phyloP scores from a whole-genome alignment of 2,888 invertebrate genomes.

The Seira sanloemensis region DNA sequence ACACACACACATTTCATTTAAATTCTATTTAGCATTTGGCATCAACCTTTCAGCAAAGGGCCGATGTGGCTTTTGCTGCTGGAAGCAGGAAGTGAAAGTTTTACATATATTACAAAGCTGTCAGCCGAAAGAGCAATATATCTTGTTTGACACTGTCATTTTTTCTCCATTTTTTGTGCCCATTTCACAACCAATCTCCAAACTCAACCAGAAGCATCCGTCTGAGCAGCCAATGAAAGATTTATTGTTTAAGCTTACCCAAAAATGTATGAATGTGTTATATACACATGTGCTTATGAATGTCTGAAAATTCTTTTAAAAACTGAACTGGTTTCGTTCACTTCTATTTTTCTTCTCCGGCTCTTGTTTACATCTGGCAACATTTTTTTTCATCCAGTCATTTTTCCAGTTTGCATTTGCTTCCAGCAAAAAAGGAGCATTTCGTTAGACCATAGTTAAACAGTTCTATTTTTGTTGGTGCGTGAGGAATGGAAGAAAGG shows the following conservation, averaged over 20 bases:
- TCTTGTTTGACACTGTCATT: conserved; percentile 59
- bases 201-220: conserved; percentile 53
- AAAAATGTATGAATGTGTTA: not conserved
- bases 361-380: conserved; percentile 53
- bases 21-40: conserved; percentile 2
- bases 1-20: not conserved
- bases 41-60: not conserved
- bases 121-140: conserved; percentile 46
- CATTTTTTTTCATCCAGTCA: conserved; percentile 40
- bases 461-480: conserved; percentile 24
- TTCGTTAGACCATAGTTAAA: not conserved
- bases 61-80: not conserved
- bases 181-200: conserved; percentile 36
- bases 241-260: conserved; percentile 44
- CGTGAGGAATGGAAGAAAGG: not conserved
- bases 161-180: conserved; percentile 33
- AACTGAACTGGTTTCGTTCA: conserved; percentile 54
- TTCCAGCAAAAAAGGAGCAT: not conserved
- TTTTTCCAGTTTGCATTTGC: conserved; percentile 35
- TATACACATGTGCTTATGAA: not conserved
- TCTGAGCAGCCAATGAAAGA: conserved; percentile 61
- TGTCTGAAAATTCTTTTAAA: not conserved
- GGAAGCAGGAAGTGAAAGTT: conserved; percentile 41
- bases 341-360: no score
- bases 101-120: conserved; percentile 40